A percentile compares a stretch with the other conserved stretches of the same genome.
These are phyloP conservation scores for Amphimedon queenslandica DNA, from an alignment of 37 sponge, comb jelly and placozoan species.

Conservation along the genomic window DNA sequence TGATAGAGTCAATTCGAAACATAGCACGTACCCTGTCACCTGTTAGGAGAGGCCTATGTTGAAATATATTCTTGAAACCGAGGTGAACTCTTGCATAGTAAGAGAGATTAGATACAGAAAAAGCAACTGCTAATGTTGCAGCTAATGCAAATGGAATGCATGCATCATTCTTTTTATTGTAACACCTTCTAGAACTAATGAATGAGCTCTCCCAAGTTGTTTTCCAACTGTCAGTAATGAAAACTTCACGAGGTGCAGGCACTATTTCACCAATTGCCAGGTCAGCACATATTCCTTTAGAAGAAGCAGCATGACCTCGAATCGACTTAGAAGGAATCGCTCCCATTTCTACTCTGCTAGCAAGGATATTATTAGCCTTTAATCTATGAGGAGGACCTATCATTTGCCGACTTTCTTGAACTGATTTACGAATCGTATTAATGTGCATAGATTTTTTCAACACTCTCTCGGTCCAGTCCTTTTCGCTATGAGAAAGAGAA, in stretches of 20 bases:
- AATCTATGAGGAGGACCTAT: slow-evolving; percentile 29
- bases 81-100: slow-evolving; percentile 28
- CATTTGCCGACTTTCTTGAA: slow-evolving; percentile 37
- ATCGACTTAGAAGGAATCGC: not conserved
- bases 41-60: slow-evolving; percentile 6
- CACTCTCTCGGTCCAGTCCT: slow-evolving; percentile 3
- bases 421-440: slow-evolving; percentile 7
- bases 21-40: slow-evolving; percentile 21
- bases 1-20: slow-evolving; percentile 5
- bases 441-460: not conserved
- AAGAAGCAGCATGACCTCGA: too few relatives aligned
- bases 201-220: slow-evolving; percentile 24
- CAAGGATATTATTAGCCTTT: slow-evolving; percentile 10
- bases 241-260: slow-evolving; percentile 5
- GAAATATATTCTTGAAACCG: slow-evolving; percentile 11
- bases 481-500: not conserved
- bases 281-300: too few relatives aligned
- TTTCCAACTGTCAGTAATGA: slow-evolving; percentile 24
- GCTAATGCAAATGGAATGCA: slow-evolving; percentile 8
- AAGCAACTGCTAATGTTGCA: slow-evolving; percentile 8
- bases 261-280: slow-evolving; percentile 4
- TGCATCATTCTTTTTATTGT: not conserved
- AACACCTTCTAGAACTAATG: not conserved
- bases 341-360: not conserved
- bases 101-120: slow-evolving; percentile 9